Percentiles rank a stretch among this genome's conserved stretches.
Conservation (phyloP, 2,113 vertebrate genomes). For the Scomber japonicus region DNA sequence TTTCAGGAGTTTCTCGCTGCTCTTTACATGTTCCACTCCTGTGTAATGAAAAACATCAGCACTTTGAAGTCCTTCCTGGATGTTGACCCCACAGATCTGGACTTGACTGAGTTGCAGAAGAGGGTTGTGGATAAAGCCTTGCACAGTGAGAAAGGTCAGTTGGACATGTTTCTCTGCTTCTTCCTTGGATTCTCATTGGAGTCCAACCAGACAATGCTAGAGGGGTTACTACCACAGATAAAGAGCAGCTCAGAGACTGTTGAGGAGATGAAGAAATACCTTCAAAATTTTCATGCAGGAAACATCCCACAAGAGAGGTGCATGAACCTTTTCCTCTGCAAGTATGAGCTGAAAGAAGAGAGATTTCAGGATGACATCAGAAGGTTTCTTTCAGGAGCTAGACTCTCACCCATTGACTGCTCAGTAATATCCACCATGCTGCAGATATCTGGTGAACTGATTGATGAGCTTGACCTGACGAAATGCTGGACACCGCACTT, state of each 20-base stretch:
- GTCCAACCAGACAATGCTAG: constrained; percentile 27
- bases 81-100: neutral
- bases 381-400: neutral
- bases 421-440: constrained; percentile 19
- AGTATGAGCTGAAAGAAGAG: constrained; percentile 25
- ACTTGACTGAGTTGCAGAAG: constrained; percentile 20
- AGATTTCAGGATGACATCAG: constrained; percentile 25
- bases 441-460: constrained; percentile 3
- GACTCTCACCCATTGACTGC: neutral
- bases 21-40: constrained; percentile 16
- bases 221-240: constrained; percentile 6
- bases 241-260: neutral
- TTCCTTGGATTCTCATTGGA: constrained; percentile 29
- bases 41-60: constrained; percentile 8
- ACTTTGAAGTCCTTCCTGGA: constrained; percentile 21
- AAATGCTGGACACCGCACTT: neutral
- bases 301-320: neutral
- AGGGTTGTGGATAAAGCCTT: constrained; percentile 31
- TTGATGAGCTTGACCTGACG: constrained; percentile 19
- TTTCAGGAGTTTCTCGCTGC: constrained; percentile 39
- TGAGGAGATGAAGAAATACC: constrained; percentile 17
- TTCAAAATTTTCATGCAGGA: neutral
- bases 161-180: constrained; percentile 39
- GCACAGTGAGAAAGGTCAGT: constrained; percentile 14
- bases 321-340: constrained; percentile 44